Evolutionary conservation across 2,797 vertebrate species (phyloP).

Genomic region (Varecia variegata): DNA sequence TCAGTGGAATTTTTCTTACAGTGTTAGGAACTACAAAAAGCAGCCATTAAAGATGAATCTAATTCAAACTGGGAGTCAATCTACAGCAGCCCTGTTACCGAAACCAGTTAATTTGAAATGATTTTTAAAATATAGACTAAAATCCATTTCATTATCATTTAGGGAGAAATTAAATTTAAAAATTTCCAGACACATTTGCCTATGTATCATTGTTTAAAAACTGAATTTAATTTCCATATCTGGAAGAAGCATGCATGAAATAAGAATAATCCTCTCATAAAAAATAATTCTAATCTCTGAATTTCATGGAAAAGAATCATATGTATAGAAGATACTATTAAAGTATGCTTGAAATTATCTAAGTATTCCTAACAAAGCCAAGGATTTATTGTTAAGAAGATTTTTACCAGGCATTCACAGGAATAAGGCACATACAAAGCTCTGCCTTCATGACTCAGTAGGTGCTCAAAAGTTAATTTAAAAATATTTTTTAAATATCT

Average conservation of each 20-base stretch:
- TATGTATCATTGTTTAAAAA: background rate
- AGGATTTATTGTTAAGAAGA: background rate
- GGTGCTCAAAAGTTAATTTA: background rate
- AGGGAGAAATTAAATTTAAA: background rate
- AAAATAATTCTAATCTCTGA: background rate
- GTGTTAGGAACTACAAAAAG: background rate
- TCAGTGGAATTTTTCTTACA: background rate
- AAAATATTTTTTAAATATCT: background rate
- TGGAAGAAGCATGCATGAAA: slow-evolving; percentile 22
- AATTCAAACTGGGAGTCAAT: background rate
- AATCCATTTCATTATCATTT: background rate
- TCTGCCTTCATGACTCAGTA: background rate
- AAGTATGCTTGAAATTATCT: background rate
- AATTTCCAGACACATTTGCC: background rate
- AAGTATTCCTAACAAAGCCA: background rate
- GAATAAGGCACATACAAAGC: background rate
- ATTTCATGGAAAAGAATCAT: background rate
- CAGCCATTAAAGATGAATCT: background rate
- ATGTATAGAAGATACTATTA: background rate
- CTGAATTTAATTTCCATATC: background rate
- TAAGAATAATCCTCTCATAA: background rate
- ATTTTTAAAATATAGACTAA: slow-evolving; percentile 25
- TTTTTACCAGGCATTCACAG: background rate
- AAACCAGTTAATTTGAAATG: background rate
- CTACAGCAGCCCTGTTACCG: background rate